Conservation (phyloP, 2,113 vertebrate species). For the Pygoscelis adeliae region DNA sequence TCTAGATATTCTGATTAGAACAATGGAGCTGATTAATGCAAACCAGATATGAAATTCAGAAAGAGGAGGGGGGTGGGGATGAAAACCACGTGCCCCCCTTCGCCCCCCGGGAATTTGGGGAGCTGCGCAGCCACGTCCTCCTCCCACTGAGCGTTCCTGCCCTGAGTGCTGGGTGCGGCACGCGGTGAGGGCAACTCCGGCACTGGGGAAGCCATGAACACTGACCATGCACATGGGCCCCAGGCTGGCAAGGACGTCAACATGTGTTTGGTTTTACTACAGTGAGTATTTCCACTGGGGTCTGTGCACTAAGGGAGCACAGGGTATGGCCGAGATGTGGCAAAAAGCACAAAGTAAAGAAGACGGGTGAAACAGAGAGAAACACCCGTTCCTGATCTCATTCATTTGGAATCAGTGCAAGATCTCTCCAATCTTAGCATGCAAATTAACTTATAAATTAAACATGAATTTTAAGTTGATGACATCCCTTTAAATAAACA, state of each 20-base stretch:
- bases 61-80: background rate
- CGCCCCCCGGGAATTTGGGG: accelerated
- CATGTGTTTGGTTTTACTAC: background rate
- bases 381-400: background rate
- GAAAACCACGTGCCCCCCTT: accelerated
- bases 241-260: accelerated
- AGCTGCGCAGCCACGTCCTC: accelerated
- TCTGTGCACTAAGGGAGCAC: background rate
- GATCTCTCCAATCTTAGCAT: background rate
- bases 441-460: background rate
- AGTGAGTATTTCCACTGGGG: accelerated
- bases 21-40: constrained; percentile 18
- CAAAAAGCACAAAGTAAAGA: background rate
- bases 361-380: background rate
- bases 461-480: background rate
- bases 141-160: background rate
- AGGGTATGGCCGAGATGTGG: accelerated
- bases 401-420: background rate
- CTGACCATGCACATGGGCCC: accelerated
- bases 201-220: background rate
- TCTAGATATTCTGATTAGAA: background rate
- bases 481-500: constrained; percentile 21
- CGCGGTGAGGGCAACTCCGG: accelerated
- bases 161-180: background rate
- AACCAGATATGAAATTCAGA: background rate